Percentiles rank a stretch among this genome's conserved stretches.
Evolutionary conservation across 1,140 invertebrate species (phyloP).

Genomic region (Leucophenga varia): DNA sequence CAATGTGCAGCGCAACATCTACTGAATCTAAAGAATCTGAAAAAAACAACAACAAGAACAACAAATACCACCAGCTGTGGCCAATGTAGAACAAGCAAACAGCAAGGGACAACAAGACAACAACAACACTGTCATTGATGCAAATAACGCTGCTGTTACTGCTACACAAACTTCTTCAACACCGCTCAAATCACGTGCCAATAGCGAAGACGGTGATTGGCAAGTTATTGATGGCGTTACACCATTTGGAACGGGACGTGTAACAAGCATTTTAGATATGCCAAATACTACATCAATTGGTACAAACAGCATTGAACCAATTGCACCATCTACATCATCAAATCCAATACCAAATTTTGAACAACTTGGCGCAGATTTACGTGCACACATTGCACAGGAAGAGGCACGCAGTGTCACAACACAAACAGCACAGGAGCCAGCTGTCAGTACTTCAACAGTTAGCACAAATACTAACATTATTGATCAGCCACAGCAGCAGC

Average conservation of each 20-base stretch:
- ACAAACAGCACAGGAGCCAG: slow-evolving; percentile 31
- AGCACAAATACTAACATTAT: neutral
- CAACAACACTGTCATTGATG: too few species aligned
- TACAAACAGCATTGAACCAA: slow-evolving; percentile 1
- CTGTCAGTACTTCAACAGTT: slow-evolving; percentile 23
- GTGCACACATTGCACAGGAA: slow-evolving; percentile 35
- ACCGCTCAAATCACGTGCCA: neutral
- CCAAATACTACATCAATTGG: neutral
- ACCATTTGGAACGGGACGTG: too few species aligned
- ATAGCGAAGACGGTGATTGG: slow-evolving; percentile 1
- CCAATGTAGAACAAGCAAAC: too few species aligned
- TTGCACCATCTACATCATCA: slow-evolving; percentile 4
- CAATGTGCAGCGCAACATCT: too few species aligned
- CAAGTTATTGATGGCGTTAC: neutral
- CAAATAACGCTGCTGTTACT: too few species aligned
- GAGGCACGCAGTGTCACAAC: slow-evolving; percentile 28
- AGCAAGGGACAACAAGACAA: neutral
- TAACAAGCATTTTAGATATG: too few species aligned
- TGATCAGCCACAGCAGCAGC: slow-evolving; percentile 4
- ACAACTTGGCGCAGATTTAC: slow-evolving; percentile 30
- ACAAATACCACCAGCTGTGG: slow-evolving; percentile 5
- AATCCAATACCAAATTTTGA: slow-evolving; percentile 19
- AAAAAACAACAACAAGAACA: slow-evolving; percentile 2
- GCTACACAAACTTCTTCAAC: neutral
- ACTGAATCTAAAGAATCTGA: too few species aligned